A percentile compares a stretch with the other conserved stretches of the same genome.
Conservation (phyloP, 2,888 invertebrate species). For the Orgyia antiqua region DNA sequence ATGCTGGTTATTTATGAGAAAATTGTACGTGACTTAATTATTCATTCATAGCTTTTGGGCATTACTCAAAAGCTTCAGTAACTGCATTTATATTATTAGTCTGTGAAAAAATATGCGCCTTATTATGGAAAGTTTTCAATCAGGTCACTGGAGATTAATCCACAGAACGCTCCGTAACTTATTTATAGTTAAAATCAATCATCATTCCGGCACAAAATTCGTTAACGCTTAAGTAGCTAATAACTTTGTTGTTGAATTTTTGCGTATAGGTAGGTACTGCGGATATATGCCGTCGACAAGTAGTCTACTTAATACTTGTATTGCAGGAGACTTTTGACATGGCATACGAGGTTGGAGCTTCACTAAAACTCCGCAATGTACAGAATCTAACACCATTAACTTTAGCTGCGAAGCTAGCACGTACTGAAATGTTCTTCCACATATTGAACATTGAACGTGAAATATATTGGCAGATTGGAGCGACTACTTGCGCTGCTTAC, state of each 20-base stretch:
- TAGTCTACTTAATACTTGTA: no score
- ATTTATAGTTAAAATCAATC: no score
- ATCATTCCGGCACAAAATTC: no score
- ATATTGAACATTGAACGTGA: constrained; percentile 97
- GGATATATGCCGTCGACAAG: no score
- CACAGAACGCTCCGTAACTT: no score
- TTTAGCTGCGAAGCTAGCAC: constrained; percentile 93
- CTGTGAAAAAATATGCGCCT: background rate
- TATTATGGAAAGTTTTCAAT: no score
- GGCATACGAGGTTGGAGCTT: constrained; percentile 95
- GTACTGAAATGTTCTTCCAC: constrained; percentile 97
- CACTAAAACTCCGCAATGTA: constrained; percentile 90
- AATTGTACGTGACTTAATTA: constrained; percentile 73
- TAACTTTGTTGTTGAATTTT: no score
- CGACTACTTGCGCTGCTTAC: constrained; percentile 98
- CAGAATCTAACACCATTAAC: constrained; percentile 95
- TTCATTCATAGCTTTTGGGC: no score
- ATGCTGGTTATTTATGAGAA: constrained; percentile 98
- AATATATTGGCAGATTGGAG: constrained; percentile 98
- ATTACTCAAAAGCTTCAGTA: background rate
- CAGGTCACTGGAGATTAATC: no score
- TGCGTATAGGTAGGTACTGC: no score
- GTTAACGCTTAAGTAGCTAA: no score
- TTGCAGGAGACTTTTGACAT: constrained; percentile 93
- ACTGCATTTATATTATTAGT: background rate